phyloP scores from a whole-genome alignment of 1,140 invertebrate species.

The Lethocerus indicus region DNA sequence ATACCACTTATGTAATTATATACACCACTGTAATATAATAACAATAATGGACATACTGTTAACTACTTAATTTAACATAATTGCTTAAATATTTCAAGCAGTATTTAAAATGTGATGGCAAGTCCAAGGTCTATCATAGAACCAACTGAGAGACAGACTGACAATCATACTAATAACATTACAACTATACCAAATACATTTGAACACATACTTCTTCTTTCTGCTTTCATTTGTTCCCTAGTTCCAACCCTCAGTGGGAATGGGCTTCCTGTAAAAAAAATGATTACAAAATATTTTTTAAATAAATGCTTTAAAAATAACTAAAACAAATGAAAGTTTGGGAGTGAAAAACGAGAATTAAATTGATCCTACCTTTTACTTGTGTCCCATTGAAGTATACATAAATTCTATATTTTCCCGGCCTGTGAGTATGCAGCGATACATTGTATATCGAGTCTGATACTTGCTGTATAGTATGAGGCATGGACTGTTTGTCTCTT shows the following conservation, averaged over 20 bases:
- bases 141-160: no score
- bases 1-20: no score
- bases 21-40: no score
- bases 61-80: no score
- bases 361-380: slow-evolving; percentile 53
- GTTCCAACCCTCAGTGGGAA: slow-evolving; percentile 63
- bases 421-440: slow-evolving; percentile 72
- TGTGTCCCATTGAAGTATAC: slow-evolving; percentile 91
- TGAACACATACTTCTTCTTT: slow-evolving; percentile 19
- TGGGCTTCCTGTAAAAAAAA: slow-evolving; percentile 26
- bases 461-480: slow-evolving; percentile 67
- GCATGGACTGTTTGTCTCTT: slow-evolving; percentile 63
- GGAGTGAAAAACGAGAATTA: background rate
- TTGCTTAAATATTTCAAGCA: no score
- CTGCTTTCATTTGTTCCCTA: slow-evolving; percentile 27
- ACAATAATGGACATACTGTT: no score
- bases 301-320: background rate
- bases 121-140: no score
- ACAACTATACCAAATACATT: no score
- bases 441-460: slow-evolving; percentile 68
- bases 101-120: no score
- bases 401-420: slow-evolving; percentile 84
- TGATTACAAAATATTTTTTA: background rate
- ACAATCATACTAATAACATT: no score
- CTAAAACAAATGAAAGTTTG: background rate